Base-by-base conservation (phyloP, 2,113 vertebrate species). In the Sardina pilchardus region DNA sequence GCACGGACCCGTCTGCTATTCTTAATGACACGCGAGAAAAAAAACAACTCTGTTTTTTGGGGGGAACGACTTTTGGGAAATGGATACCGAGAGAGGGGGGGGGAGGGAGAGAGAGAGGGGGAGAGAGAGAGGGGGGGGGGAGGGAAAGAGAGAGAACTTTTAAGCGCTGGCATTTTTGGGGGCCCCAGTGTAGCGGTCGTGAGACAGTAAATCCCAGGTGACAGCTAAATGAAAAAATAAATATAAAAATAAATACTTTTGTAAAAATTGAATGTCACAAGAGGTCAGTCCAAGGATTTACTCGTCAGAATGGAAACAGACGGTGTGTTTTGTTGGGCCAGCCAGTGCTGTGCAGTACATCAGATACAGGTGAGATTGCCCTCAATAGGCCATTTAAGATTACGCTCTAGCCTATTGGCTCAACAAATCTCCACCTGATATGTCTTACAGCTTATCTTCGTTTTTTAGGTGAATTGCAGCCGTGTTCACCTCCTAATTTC, bases 1-100 rank as follows among this genome's bases (percentile, higher is more conserved):
- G 19, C 47, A n/a, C 17, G 47, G 50, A 81, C 81, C 26, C 63
- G 59, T 36, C 63, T 36, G 78, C 47, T 83, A 50, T n/a, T 87
- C 43, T 39, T 47, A 45, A 30, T 30, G 42, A 82, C 34, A 16
- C 8, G 8, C 83, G 26, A n/a, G 43, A 56, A 42, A 30, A 42
- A 1, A n/a, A 24, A 67, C 34, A 78, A 78, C 39, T 87, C 2
- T 24, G 17, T 67, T 36, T 44, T 36, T 42, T 42, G 39, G 39
- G 16, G 24, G 34, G 26, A 1, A 1, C 39, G 71, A 78, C 71
- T 78, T 3, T 8, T 78, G 30, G 71, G 71, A 36, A 78, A 78
- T 34, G 30, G 71, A 39, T 78, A 34, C 71, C 71, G 19, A 36
- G 71, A 78, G 71, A 78, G 26, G 36, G 63, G 34, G 3, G n/a